A percentile compares a stretch with the other conserved stretches of the same genome.
Conservation (phyloP, 2,113 vertebrate species). For the Lepus americanus region DNA sequence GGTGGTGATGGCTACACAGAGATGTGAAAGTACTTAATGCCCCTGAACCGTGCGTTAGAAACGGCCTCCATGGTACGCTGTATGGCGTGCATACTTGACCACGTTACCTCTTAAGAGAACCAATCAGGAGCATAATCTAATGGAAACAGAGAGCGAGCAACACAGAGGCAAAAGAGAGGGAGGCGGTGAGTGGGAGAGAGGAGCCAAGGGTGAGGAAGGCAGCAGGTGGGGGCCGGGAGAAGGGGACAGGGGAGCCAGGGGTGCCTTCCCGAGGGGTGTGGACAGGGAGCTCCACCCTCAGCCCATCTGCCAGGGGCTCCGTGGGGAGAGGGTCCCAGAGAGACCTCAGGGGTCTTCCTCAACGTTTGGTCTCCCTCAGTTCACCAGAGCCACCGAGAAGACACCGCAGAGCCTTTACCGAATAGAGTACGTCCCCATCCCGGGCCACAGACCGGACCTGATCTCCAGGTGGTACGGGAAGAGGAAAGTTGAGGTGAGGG, state of each 20-base stretch:
- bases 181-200: too few species aligned
- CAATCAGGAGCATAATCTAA: neutral
- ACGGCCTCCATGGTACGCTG: neutral
- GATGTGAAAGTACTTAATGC: fast-evolving
- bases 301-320: neutral
- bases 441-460: conserved; percentile 68
- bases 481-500: conserved; percentile 74
- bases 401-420: conserved; percentile 48
- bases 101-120: neutral
- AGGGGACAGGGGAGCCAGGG: fast-evolving
- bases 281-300: too few species aligned
- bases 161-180: neutral
- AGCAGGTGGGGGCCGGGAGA: fast-evolving
- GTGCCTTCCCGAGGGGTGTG: neutral
- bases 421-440: conserved; percentile 75
- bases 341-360: neutral
- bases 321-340: neutral
- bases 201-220: neutral
- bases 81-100: neutral
- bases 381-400: conserved; percentile 47
- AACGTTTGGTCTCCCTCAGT: conserved; percentile 67
- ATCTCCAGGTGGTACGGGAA: conserved; percentile 58
- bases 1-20: neutral
- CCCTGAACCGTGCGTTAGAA: neutral
- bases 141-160: neutral